Evolutionary conservation across 2,797 vertebrate genomes (phyloP).

Genomic region (Enteromius treurensis): DNA sequence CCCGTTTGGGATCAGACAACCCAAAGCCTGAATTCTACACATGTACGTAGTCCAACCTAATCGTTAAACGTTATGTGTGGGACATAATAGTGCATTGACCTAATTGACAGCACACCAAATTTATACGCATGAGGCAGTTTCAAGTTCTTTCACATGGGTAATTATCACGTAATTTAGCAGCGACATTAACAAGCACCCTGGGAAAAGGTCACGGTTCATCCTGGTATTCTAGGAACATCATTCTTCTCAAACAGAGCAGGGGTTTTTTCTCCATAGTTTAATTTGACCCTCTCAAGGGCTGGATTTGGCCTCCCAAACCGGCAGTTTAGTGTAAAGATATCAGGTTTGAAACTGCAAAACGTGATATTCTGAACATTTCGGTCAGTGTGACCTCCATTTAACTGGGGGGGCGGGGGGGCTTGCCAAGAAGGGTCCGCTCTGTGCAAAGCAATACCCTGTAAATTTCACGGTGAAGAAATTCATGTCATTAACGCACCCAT

Average conservation of each 20-base stretch:
- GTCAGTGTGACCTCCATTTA: slow-evolving; percentile 61
- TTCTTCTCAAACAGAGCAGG: slow-evolving; percentile 4
- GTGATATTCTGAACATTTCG: slow-evolving; percentile 65
- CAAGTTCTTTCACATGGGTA: slow-evolving; percentile 33
- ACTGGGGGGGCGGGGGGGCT: slow-evolving; percentile 52
- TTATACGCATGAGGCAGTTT: slow-evolving; percentile 24
- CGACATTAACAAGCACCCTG: neutral
- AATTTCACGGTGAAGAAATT: slow-evolving; percentile 68
- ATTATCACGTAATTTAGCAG: slow-evolving; percentile 27
- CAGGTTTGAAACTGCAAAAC: slow-evolving; percentile 64
- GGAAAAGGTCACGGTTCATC: slow-evolving; percentile 5
- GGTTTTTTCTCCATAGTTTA: slow-evolving; percentile 62
- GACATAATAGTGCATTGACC: slow-evolving; percentile 31
- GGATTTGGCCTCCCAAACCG: slow-evolving; percentile 59
- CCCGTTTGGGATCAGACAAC: neutral
- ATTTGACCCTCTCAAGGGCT: slow-evolving; percentile 60
- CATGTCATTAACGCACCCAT: slow-evolving; percentile 64
- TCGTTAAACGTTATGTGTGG: slow-evolving; percentile 21
- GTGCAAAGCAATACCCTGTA: slow-evolving; percentile 70
- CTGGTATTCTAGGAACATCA: neutral
- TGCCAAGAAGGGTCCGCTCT: slow-evolving; percentile 64
- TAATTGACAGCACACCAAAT: slow-evolving; percentile 22
- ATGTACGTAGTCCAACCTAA: neutral
- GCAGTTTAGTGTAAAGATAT: slow-evolving; percentile 63
- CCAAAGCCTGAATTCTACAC: neutral